Percentiles rank a stretch among this genome's conserved stretches.
These are phyloP conservation scores for Branchinecta lynchi DNA, from an alignment of 1,140 invertebrate genomes.

Conservation along the genomic window DNA sequence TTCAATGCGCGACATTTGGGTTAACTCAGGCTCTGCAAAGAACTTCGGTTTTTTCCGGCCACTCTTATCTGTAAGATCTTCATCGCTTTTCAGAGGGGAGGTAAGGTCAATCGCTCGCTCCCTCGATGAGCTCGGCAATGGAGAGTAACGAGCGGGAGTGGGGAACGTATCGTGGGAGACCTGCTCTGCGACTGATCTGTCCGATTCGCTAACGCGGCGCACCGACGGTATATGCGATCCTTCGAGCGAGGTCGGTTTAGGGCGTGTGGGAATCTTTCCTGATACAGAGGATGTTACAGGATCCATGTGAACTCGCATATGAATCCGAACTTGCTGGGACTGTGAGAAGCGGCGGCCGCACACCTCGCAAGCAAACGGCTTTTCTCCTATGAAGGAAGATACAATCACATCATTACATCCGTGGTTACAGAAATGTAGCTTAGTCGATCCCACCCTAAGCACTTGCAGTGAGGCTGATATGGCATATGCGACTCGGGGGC, in stretches of 20 bases:
- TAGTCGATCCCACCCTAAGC: too few relatives aligned
- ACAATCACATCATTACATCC: neutral
- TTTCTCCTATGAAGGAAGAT: conserved; percentile 19
- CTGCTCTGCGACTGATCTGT: neutral
- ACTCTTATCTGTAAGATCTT: neutral
- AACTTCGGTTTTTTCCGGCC: neutral
- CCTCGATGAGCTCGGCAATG: neutral
- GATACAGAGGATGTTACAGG: neutral
- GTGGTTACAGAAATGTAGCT: too few relatives aligned
- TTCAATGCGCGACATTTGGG: too few relatives aligned
- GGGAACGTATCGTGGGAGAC: neutral
- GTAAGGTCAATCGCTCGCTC: neutral
- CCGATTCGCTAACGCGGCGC: neutral
- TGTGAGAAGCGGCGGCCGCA: conserved; percentile 27
- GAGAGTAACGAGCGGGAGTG: neutral
- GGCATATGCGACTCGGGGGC: too few relatives aligned
- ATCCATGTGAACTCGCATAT: conserved; percentile 27
- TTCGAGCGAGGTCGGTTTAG: too few relatives aligned
- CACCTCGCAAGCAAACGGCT: conserved; percentile 26
- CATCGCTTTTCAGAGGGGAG: neutral
- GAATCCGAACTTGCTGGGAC: conserved; percentile 25
- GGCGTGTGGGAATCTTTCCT: neutral
- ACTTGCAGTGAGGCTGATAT: too few relatives aligned
- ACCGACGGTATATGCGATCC: neutral
- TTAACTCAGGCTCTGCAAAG: neutral